Evolutionary conservation across 2,113 vertebrate species (phyloP).

Genomic region (Felis chaus): DNA sequence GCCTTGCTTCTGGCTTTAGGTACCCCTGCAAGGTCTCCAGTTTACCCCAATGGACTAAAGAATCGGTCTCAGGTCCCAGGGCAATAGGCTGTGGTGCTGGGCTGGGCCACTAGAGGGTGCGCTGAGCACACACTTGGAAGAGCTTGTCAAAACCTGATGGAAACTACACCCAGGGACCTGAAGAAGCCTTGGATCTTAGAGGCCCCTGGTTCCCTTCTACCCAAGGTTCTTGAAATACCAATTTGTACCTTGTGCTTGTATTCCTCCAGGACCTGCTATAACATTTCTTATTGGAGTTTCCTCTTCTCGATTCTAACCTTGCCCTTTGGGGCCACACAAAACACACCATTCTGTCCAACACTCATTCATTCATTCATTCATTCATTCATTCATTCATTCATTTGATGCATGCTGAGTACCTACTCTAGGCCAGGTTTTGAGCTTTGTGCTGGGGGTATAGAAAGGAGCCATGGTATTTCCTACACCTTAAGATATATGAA

Average conservation of each 20-base stretch:
- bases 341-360: neutral
- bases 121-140: neutral
- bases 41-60: neutral
- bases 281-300: neutral
- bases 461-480: neutral
- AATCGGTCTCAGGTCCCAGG: neutral
- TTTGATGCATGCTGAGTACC: neutral
- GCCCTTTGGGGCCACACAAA: neutral
- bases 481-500: neutral
- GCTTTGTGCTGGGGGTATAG: neutral
- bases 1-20: neutral
- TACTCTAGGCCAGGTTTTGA: neutral
- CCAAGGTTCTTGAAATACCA: neutral
- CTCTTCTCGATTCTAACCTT: neutral
- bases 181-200: neutral
- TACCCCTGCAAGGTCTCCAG: neutral
- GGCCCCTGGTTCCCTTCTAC: neutral
- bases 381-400: neutral
- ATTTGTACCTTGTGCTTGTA: neutral
- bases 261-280: neutral
- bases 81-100: neutral
- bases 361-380: neutral
- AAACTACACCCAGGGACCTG: neutral
- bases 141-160: accelerated
- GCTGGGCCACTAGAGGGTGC: conserved; percentile 41